Base-by-base conservation (phyloP, 1,140 invertebrate species). In the Andricus grossulariae region DNA sequence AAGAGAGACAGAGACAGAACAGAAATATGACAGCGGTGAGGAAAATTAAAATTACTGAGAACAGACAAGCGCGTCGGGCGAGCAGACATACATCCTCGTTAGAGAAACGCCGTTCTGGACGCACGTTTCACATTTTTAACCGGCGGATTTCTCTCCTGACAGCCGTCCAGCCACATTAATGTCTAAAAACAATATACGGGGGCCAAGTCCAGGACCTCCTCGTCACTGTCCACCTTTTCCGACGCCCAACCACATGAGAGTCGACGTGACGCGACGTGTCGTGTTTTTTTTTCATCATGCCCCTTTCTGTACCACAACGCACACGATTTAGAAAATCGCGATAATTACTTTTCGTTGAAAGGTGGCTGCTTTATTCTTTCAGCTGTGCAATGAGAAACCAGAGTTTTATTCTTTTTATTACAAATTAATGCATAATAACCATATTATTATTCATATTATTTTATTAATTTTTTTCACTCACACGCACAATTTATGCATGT, bases 61-160 rank as follows among this genome's bases (percentile, higher is more conserved):
- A 79, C 55, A 72, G 71, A 78, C 55, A 78, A 71, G 57, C 57
- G 50, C 57, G 51, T 25, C 60, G 25, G 76, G 50, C 50, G 76
- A 50, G 39, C 72, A 74, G 76, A 78, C 76, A 78, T 79, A 79
- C 74, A 79, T 79, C 55, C 78, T 79, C 74, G 78, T 79, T 79
- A 79, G 74, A 71, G 49, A 73, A 57, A 74, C 71, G 74, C 72
- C 77, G 57, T 72, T 79, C 50, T 32, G 55, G 70, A 50, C 71
- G 45, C 71, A 66, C 74, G 54, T 79, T 76, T 76, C 74, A 73
- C 71, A 79, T 79, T 79, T 79, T 79, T 79, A 79, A 75, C 74
- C 7, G 50, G 78, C 74, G 50, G 78, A 79, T 73, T 76, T 75
- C 74, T 75, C 71, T 72, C 32, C 21, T 79, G 78, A 79, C 78